Evolutionary conservation across 1,140 invertebrate genomes (phyloP).

Genomic region (Eriosoma lanigerum): DNA sequence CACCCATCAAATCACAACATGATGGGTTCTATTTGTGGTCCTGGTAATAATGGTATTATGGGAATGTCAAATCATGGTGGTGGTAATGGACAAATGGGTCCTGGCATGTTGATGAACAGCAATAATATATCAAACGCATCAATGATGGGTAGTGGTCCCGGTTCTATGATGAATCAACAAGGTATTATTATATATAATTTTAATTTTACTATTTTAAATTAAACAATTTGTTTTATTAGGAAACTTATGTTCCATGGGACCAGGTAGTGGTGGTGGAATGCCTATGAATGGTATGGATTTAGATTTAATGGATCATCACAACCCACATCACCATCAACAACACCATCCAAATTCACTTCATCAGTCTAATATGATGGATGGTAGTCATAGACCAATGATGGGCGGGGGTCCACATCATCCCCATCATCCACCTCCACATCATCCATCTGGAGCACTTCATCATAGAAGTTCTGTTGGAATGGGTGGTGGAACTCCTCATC

Average conservation of each 20-base stretch:
- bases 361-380: conserved; percentile 35
- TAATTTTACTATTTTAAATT: background rate
- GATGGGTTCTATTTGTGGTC: conserved; percentile 26
- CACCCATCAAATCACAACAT: conserved; percentile 43
- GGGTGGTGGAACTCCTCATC: conserved; percentile 60
- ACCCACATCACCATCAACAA: conserved; percentile 20
- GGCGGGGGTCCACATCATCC: conserved; percentile 25
- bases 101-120: conserved; percentile 34
- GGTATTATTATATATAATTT: conserved; percentile 15
- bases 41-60: conserved; percentile 38
- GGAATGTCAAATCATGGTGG: conserved; percentile 26
- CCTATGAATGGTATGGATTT: conserved; percentile 45
- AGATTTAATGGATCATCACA: conserved; percentile 44
- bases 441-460: conserved; percentile 33
- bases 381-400: conserved; percentile 40
- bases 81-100: conserved; percentile 40
- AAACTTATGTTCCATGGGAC: conserved; percentile 43
- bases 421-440: conserved; percentile 37
- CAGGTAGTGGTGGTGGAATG: conserved; percentile 43
- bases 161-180: conserved; percentile 44
- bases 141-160: conserved; percentile 30
- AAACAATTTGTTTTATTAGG: background rate
- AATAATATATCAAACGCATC: conserved; percentile 19
- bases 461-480: conserved; percentile 60
- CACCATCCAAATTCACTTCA: conserved; percentile 31